A percentile compares a stretch with the other conserved stretches of the same genome.
phyloP scores from a whole-genome alignment of 2,888 invertebrate species.

The Parnassius orleans region DNA sequence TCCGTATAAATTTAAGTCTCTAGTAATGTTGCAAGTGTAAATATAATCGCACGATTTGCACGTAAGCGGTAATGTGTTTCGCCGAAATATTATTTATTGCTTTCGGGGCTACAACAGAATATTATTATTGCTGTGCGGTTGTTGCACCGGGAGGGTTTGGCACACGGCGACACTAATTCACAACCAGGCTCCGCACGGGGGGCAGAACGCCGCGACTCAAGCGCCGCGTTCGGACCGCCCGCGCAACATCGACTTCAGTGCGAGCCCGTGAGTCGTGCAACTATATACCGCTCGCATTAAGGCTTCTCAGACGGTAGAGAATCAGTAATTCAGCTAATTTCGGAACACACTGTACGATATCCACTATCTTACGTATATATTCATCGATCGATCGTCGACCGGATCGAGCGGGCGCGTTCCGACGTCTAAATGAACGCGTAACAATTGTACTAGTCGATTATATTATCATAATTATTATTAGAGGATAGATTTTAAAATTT shows the following conservation, averaged over 20 bases:
- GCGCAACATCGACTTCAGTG: slow-evolving; percentile 38
- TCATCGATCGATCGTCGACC: slow-evolving; percentile 13
- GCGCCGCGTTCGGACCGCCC: slow-evolving; percentile 4
- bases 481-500: slow-evolving; percentile 67
- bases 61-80: slow-evolving; percentile 13
- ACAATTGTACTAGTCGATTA: slow-evolving; percentile 65
- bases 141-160: slow-evolving; percentile 24
- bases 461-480: slow-evolving; percentile 50
- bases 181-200: slow-evolving; percentile 58
- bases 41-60: background rate
- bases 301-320: background rate
- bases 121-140: slow-evolving; percentile 68
- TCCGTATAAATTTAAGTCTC: slow-evolving; percentile 10
- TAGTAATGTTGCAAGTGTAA: slow-evolving; percentile 9
- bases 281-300: slow-evolving; percentile 31
- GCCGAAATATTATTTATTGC: slow-evolving; percentile 42
- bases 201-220: slow-evolving; percentile 16
- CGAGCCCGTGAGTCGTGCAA: slow-evolving; percentile 51
- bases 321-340: background rate
- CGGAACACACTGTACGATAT: background rate
- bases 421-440: slow-evolving; percentile 42
- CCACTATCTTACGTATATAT: slow-evolving; percentile 2
- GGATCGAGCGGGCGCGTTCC: slow-evolving; percentile 29
- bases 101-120: slow-evolving; percentile 46
- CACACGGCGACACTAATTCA: slow-evolving; percentile 50